phyloP scores from a whole-genome alignment of 2,113 vertebrate species.

The Tupaia tana region DNA sequence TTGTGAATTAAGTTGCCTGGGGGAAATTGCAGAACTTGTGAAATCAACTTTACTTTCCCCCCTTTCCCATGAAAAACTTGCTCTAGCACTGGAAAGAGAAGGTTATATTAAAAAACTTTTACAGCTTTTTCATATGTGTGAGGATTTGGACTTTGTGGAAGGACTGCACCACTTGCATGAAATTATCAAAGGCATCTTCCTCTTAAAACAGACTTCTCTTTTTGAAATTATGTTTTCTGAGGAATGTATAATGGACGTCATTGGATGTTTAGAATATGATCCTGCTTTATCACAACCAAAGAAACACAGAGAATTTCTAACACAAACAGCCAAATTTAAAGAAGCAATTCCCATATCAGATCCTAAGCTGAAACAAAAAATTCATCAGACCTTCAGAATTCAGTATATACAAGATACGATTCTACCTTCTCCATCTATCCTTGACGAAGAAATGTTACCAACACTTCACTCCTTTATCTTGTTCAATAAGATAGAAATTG shows the following conservation, averaged over 20 bases:
- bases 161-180: constrained; percentile 99
- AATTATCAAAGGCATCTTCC: constrained; percentile 99
- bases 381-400: constrained; percentile 99
- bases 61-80: constrained; percentile 96
- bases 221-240: constrained; percentile 99
- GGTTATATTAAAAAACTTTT: constrained; percentile 99
- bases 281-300: constrained; percentile 95
- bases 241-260: constrained; percentile 99
- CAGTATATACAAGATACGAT: constrained; percentile 99
- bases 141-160: constrained; percentile 98
- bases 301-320: constrained; percentile 98
- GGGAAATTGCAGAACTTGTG: constrained; percentile 98
- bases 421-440: constrained; percentile 98
- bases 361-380: constrained; percentile 99
- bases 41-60: constrained; percentile 97
- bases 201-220: constrained; percentile 99
- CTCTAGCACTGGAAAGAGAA: constrained; percentile 98
- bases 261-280: constrained; percentile 99
- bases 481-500: constrained; percentile 99
- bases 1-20: constrained; percentile 96
- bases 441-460: constrained; percentile 99
- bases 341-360: constrained; percentile 99
- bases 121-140: constrained; percentile 97
- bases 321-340: constrained; percentile 98
- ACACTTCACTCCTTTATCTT: constrained; percentile 99